Evolutionary conservation across 2,113 vertebrate genomes (phyloP), one percentile per base, ranked within the genome.

Genomic region (Lasiurus cinereus): DNA sequence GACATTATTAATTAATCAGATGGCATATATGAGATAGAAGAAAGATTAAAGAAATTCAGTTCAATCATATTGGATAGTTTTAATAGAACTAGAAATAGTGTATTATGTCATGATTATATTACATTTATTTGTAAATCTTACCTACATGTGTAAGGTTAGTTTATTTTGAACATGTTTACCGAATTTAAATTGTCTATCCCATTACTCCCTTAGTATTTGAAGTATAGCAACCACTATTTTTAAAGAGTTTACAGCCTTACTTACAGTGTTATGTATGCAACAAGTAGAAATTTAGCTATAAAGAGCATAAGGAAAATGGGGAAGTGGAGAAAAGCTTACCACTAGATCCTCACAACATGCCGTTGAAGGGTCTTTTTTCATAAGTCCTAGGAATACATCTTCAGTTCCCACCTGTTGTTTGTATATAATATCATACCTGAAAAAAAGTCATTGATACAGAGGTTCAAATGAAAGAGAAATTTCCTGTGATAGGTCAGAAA

Each of bases 271-370:
- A 80, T 59, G 5, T 64, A 70, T 59, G 79, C 13, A 92, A 52
- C 3, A 80, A 72, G 66, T 27, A 89, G 11, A 77, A 80, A n/a
- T 78, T 91, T 85, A 90, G 54, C 11, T 87, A 48, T 69, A 69
- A 80, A 27, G 8, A 18, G 88, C 70, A 93, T 86, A 85, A 18
- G 48, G 62, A 93, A 93, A 90, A 88, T 88, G 19, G 19, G 22
- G 6, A 52, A 36, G 21, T 56, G 1, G 19, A 52, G n/a, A 79
- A 31, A 92, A 50, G 43, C 98, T 98, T 98, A 99, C 99, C 99
- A 99, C 97, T 97, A 99, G 97, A 72, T 99, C 98, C 64, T 99
- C 99, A 97, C 99, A 99, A 96, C 99, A 99, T 96, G 99, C 99
- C 66, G 99, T 99, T 43, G 99, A 99, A 7, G 98, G 97, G 46